Evolutionary conservation across 2,113 vertebrate species (phyloP), one percentile per base, ranked within the genome.

Genomic region (Brachyhypopomus gauderio): DNA sequence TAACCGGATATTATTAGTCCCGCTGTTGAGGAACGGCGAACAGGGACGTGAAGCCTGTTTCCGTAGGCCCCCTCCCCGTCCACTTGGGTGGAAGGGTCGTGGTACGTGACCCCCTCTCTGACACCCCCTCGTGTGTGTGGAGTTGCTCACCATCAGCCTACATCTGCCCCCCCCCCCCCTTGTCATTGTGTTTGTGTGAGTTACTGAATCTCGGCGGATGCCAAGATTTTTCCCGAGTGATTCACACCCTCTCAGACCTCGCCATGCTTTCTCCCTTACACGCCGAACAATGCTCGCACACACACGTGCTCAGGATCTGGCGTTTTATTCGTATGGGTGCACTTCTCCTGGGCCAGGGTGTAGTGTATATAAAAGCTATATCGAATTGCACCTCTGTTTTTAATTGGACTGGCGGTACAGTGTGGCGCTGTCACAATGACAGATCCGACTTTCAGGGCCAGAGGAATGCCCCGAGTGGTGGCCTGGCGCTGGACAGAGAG

Each of bases 341-440:
- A 75, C 86, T 85, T 81, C 64, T 81, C 85, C 87, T 89, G 86
- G 88, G 90, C 87, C 88, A 80, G 69, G 62, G 41, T 22, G 63
- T 85, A 85, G 86, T 92, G 88, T 92, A 87, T 92, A 92, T 90
- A 91, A 89, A 91, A 91, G 90, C 90, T 86, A 88, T 89, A 93
- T 94, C 90, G 72, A 92, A 88, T 93, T 93, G 88, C 92, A 92
- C 87, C 87, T 90, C 89, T 84, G 87, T 82, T 89, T 89, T 92
- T 92, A 93, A 94, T 93, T 92, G 91, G 89, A 89, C 85, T 87
- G 66, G 89, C 81, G 77, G 89, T 92, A 92, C 89, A 91, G 91
- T 92, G 90, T 27, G 22, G 79, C 11, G 90, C 91, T 91, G 91
- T 93, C 87, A 91, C 89, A 85, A 89, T 92, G 92, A 94, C 92